Evolutionary conservation across 2,888 invertebrate species (phyloP).

Genomic region (Ganaspis brasiliensis): DNA sequence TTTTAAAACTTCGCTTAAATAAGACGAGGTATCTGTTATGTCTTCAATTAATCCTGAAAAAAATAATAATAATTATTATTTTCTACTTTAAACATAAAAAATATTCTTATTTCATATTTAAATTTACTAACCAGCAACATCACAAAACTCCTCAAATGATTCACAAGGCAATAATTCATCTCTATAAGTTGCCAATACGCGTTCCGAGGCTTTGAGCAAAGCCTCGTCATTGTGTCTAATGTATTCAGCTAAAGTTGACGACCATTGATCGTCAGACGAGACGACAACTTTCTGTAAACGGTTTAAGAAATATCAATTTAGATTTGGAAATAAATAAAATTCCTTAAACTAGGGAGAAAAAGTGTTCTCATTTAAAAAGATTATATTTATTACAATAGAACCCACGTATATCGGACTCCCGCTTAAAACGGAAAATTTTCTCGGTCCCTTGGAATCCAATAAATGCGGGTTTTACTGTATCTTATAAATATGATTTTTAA

Average conservation of each 20-base stretch:
- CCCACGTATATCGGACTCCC: too few relatives aligned
- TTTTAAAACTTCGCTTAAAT: conserved; percentile 82
- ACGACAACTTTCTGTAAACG: conserved; percentile 85
- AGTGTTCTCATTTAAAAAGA: too few relatives aligned
- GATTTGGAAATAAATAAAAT: neutral
- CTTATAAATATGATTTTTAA: too few relatives aligned
- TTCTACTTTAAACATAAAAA: neutral
- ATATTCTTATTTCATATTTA: conserved; percentile 20
- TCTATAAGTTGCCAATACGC: conserved; percentile 90
- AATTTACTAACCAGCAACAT: conserved; percentile 88
- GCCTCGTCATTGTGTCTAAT: conserved; percentile 96
- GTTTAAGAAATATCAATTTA: conserved; percentile 39
- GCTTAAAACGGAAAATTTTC: too few relatives aligned
- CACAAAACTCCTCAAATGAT: conserved; percentile 95
- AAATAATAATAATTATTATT: conserved; percentile 49
- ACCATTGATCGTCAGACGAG: conserved; percentile 91
- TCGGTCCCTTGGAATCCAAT: too few relatives aligned
- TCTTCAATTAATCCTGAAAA: conserved; percentile 85
- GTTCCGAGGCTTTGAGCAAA: conserved; percentile 93
- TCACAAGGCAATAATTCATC: conserved; percentile 95
- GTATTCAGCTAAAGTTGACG: conserved; percentile 93
- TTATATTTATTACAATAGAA: too few relatives aligned
- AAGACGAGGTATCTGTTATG: conserved; percentile 85
- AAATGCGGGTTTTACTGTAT: too few relatives aligned
- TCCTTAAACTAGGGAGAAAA: neutral